Percentiles rank a stretch among this genome's conserved stretches.
phyloP scores from a whole-genome alignment of 2,113 vertebrate genomes.

The Nannobrachium achirus region DNA sequence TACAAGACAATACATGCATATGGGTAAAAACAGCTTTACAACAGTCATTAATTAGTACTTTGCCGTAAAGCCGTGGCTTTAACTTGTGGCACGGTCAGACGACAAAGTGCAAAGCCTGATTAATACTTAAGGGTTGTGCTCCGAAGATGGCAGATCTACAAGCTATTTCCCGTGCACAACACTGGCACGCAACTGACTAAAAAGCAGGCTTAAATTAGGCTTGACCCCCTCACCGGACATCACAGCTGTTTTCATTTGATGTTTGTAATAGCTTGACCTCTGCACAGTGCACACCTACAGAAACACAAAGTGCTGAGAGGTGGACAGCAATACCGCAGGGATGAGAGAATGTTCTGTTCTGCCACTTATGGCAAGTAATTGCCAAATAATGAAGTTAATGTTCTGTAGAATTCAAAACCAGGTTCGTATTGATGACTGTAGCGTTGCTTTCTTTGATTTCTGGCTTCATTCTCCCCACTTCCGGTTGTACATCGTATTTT shows the following conservation, averaged over 20 bases:
- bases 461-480: slow-evolving; percentile 40
- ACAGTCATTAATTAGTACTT: too few relatives aligned
- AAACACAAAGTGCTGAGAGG: slow-evolving; percentile 70
- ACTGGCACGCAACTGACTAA: too few relatives aligned
- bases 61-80: too few relatives aligned
- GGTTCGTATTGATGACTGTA: slow-evolving; percentile 75
- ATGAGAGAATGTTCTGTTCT: slow-evolving; percentile 78
- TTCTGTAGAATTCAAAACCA: slow-evolving; percentile 87
- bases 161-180: too few relatives aligned
- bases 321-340: slow-evolving; percentile 57
- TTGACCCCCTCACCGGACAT: too few relatives aligned
- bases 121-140: too few relatives aligned
- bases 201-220: too few relatives aligned
- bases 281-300: slow-evolving; percentile 50
- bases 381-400: slow-evolving; percentile 87
- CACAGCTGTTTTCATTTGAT: slow-evolving; percentile 41
- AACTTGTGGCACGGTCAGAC: too few relatives aligned
- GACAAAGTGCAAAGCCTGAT: too few relatives aligned
- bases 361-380: slow-evolving; percentile 79
- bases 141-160: too few relatives aligned
- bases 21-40: too few relatives aligned
- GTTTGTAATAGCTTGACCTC: slow-evolving; percentile 72
- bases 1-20: too few relatives aligned
- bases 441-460: slow-evolving; percentile 48
- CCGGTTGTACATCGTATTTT: slow-evolving; percentile 67